phyloP scores from a whole-genome alignment of 1,140 invertebrate genomes.

The Solenopsis fugax region DNA sequence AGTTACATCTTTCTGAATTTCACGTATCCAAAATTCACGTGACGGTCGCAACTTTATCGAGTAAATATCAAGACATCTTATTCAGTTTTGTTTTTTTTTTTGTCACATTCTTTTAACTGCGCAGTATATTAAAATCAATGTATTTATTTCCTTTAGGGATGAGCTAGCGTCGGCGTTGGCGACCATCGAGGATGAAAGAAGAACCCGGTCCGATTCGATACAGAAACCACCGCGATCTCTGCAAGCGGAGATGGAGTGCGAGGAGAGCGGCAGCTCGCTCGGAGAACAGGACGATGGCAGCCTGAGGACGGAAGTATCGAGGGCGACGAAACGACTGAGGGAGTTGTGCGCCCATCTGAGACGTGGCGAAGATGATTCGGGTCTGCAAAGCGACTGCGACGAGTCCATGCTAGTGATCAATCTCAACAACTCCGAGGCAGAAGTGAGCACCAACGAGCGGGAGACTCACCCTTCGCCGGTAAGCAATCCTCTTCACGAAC shows the following conservation, averaged over 20 bases:
- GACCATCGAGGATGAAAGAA: constrained; percentile 79
- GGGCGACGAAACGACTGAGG: constrained; percentile 89
- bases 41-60: not conserved
- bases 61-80: not conserved
- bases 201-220: constrained; percentile 82
- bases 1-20: not conserved
- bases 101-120: not conserved
- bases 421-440: constrained; percentile 80
- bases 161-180: constrained; percentile 82
- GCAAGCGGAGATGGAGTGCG: constrained; percentile 92
- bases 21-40: not conserved
- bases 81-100: not conserved
- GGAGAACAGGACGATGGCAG: constrained; percentile 88
- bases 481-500: not conserved
- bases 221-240: constrained; percentile 88
- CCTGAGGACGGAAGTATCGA: constrained; percentile 89
- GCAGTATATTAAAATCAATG: not conserved
- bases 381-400: constrained; percentile 88
- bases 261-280: constrained; percentile 87
- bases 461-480: constrained; percentile 63
- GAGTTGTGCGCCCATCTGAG: constrained; percentile 90
- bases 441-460: constrained; percentile 77
- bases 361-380: constrained; percentile 90
- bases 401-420: constrained; percentile 85
- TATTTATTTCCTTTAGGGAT: constrained; percentile 79